These are phyloP conservation scores for Dasypus novemcinctus DNA, from an alignment of 2,113 vertebrate species.

Conservation along the genomic window DNA sequence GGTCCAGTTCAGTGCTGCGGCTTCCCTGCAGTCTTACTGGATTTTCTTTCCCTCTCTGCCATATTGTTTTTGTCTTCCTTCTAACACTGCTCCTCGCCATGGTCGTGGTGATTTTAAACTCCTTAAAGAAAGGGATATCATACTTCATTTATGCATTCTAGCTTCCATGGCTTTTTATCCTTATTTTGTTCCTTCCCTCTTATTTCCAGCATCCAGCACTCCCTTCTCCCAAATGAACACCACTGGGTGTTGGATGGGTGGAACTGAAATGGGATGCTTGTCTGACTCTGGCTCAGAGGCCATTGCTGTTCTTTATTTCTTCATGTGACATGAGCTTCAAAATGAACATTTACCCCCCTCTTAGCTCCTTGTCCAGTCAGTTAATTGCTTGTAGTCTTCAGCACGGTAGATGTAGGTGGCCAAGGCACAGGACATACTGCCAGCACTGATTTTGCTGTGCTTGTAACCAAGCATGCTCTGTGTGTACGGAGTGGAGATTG, in stretches of 20 bases:
- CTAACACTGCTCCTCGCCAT: fast-evolving
- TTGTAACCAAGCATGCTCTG: background rate
- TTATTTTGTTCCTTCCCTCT: background rate
- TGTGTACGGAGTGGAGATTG: background rate
- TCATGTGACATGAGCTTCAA: background rate
- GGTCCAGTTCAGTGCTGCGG: background rate
- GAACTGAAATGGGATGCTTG: background rate
- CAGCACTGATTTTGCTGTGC: background rate
- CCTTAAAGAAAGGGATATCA: background rate
- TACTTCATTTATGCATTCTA: background rate
- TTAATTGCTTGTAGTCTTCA: background rate
- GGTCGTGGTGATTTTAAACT: too few species aligned
- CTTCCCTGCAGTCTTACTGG: background rate
- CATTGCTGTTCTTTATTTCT: background rate
- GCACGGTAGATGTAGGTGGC: background rate
- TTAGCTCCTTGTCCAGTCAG: background rate
- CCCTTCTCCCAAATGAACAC: background rate
- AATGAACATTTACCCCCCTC: background rate
- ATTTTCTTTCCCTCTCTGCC: background rate
- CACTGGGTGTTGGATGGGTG: fast-evolving
- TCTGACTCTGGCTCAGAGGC: background rate
- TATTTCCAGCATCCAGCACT: too few species aligned
- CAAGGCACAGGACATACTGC: background rate
- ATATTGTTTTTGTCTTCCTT: background rate
- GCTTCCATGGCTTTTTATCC: background rate